Evolutionary conservation across 2,797 vertebrate species (phyloP).

Genomic region (Alca torda): DNA sequence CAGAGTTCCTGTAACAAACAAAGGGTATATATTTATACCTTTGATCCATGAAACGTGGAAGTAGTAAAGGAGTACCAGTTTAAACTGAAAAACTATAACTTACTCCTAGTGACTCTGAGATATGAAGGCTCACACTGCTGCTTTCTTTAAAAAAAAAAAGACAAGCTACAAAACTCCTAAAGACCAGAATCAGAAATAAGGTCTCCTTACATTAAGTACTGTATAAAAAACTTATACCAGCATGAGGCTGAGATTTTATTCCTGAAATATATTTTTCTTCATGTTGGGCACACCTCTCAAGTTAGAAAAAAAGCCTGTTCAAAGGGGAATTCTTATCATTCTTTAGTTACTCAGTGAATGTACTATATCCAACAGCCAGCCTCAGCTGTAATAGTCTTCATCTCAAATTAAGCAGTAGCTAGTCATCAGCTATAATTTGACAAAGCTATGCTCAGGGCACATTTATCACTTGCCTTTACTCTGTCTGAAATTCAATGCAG

Average conservation of each 20-base stretch:
- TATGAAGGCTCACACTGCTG: not conserved
- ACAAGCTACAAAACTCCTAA: not conserved
- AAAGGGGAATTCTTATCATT: not conserved
- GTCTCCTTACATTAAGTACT: not conserved
- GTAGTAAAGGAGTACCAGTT: not conserved
- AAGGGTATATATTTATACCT: not conserved
- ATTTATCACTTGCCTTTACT: not conserved
- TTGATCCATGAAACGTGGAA: not conserved
- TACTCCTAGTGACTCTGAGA: not conserved
- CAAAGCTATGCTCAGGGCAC: not conserved
- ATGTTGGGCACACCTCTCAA: not conserved
- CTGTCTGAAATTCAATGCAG: not conserved
- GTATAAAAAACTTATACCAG: not conserved
- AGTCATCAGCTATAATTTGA: not conserved
- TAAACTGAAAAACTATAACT: not conserved
- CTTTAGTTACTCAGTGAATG: not conserved
- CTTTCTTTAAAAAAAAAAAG: not conserved
- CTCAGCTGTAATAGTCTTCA: not conserved
- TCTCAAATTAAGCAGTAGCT: not conserved
- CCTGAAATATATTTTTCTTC: not conserved
- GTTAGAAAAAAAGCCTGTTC: not conserved
- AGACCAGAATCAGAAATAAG: not conserved
- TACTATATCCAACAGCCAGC: not conserved
- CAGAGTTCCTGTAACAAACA: constrained; percentile 79
- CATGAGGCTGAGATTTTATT: not conserved